Conservation (phyloP, 2,113 vertebrate genomes). For the Talpa occidentalis region DNA sequence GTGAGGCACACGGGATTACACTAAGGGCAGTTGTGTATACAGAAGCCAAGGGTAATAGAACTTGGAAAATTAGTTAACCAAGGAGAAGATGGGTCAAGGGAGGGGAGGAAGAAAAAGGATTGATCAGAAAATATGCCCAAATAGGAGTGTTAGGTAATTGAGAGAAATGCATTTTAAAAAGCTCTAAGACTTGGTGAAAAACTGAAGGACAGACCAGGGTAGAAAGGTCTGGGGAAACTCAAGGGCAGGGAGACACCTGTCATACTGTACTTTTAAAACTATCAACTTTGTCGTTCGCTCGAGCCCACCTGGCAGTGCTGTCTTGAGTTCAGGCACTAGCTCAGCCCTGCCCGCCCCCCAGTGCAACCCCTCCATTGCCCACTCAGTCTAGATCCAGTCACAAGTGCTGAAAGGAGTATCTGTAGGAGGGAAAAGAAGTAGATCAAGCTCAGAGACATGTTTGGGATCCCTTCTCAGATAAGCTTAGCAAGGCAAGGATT, state of each 20-base stretch:
- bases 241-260: background rate
- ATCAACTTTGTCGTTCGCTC: background rate
- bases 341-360: too few relatives aligned
- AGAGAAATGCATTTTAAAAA: background rate
- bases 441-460: background rate
- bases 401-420: too few relatives aligned
- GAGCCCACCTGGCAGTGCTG: background rate
- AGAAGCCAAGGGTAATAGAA: background rate
- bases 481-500: background rate
- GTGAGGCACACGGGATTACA: background rate
- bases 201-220: background rate
- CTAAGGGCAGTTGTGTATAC: background rate
- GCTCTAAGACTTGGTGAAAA: background rate
- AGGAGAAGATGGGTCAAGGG: background rate
- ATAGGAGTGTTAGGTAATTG: background rate
- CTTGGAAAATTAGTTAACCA: conserved; percentile 19
- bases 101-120: too few relatives aligned
- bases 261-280: background rate
- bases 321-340: background rate
- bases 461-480: background rate
- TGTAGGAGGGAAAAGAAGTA: background rate
- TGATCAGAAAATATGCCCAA: background rate
- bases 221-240: background rate
- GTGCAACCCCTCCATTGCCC: background rate
- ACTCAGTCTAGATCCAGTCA: background rate